Evolutionary conservation across 2,888 invertebrate genomes (phyloP), one percentile per base, ranked within the genome.

Genomic region (Drosophila neonasuta): DNA sequence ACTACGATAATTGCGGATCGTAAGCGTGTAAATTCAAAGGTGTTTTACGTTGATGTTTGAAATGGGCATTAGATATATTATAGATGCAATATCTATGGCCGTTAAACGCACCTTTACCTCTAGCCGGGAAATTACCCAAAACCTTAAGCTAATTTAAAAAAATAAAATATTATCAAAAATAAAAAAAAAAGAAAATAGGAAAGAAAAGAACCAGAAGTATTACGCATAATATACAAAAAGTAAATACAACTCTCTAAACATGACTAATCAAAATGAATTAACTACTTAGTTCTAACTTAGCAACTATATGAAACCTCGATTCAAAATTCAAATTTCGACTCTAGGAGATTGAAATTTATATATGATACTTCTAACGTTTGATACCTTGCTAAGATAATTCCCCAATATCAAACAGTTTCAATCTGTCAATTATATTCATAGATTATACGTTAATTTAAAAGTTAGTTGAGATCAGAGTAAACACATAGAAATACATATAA

Each of bases 71-170:
- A 3, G 30, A 41, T 24, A 30, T 17, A 32, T 48, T 39, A 32
- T 34, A 30, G 20, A 32, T 34, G 8, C 46, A 46, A 13, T 7
- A 42, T 20, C 36, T 55, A 36, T 67, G 61, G 48, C 68, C 67
- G 48, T 66, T 52, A 13, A 30, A 87, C 83, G 83, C 87, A 83
- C 86, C 87, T 87, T 84, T 78, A 84, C 80, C 85, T 80, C 83
- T 76, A 84, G 87, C 70, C 87, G 86, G 68, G 83, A 87, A 55
- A 85, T 71, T 74, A 84, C 82, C 87, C 87, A 87, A 50, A 84
- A 87, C 87, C 87, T 84, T 82, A 87, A 71, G 83, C 83, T 84
- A 87, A 84, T 87, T 34, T 11, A 10, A n/a, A 9, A 64, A 48
- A 39, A 49, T 24, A 70, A 71, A 73, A 67, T 64, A 70, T 77